These are phyloP conservation scores for Marronus borbonicus DNA, from an alignment of 2,888 invertebrate species.

Conservation along the genomic window DNA sequence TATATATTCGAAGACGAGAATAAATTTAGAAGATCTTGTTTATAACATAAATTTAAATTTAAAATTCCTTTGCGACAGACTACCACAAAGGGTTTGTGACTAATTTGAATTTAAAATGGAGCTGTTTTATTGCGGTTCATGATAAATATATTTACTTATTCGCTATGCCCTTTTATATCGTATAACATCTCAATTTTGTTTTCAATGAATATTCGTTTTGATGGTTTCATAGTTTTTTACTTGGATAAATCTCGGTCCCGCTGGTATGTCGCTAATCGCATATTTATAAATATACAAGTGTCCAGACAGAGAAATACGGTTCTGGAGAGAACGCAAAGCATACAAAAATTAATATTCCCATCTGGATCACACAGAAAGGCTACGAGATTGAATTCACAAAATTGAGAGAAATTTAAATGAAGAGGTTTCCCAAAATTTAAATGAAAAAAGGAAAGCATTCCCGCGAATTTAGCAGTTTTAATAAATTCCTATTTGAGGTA, in stretches of 20 bases:
- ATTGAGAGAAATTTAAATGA: too few species aligned
- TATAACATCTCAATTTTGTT: constrained; percentile 2
- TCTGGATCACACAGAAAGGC: too few species aligned
- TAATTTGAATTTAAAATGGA: constrained; percentile 11
- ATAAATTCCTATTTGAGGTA: too few species aligned
- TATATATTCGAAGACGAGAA: neutral
- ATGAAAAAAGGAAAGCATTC: too few species aligned
- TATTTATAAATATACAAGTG: too few species aligned
- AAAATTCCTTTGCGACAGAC: neutral
- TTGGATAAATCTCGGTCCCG: neutral
- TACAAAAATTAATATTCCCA: too few species aligned
- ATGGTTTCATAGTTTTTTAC: neutral
- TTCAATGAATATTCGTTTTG: neutral
- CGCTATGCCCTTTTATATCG: constrained; percentile 1
- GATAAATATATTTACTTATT: constrained; percentile 33
- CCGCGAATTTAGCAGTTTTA: too few species aligned
- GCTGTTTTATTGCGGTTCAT: neutral
- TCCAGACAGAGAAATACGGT: too few species aligned
- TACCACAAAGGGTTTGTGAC: neutral
- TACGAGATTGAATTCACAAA: too few species aligned
- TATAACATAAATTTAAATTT: constrained; percentile 22
- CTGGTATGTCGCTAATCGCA: too few species aligned
- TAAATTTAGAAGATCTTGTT: constrained; percentile 20
- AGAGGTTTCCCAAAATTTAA: too few species aligned
- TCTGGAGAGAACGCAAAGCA: too few species aligned